These are phyloP conservation scores for Lepidocyrtoides sp. DNA, from an alignment of 2,888 invertebrate species.

Conservation along the genomic window DNA sequence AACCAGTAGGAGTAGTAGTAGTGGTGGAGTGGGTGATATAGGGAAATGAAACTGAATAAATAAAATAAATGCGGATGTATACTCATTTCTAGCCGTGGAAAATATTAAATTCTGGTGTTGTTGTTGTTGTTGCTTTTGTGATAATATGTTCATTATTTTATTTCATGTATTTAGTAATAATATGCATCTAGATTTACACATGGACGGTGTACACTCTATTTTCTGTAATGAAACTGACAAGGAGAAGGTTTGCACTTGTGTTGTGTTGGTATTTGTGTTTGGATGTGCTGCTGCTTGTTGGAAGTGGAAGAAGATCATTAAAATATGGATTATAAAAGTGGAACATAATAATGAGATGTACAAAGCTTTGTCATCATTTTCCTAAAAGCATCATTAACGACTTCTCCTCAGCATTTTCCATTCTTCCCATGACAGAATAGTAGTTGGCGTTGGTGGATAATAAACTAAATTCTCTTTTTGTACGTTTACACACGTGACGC, in stretches of 20 bases:
- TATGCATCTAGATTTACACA: too few species aligned
- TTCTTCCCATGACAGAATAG: too few species aligned
- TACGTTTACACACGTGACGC: not conserved
- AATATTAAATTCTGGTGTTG: not conserved
- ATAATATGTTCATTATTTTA: too few species aligned
- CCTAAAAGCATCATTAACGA: slow-evolving; percentile 30
- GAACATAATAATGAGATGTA: not conserved
- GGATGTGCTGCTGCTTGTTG: not conserved
- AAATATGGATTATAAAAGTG: slow-evolving; percentile 15
- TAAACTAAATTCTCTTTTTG: too few species aligned
- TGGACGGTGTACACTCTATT: too few species aligned
- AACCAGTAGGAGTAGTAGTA: not conserved
- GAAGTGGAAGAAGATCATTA: not conserved
- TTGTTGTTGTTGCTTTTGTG: not conserved
- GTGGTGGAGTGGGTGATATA: not conserved
- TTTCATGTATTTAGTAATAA: too few species aligned
- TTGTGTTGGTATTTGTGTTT: too few species aligned
- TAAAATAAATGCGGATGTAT: slow-evolving; percentile 29
- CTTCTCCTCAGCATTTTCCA: not conserved
- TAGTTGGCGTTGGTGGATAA: not conserved
- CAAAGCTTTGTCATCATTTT: not conserved
- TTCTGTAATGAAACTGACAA: too few species aligned
- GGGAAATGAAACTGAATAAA: slow-evolving; percentile 6
- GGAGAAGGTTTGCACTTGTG: too few species aligned
- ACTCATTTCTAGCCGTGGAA: slow-evolving; percentile 19